A percentile compares a stretch with the other conserved stretches of the same genome.
These are phyloP conservation scores for Eucera pruinosa DNA, from an alignment of 2,888 invertebrate species.

Conservation along the genomic window DNA sequence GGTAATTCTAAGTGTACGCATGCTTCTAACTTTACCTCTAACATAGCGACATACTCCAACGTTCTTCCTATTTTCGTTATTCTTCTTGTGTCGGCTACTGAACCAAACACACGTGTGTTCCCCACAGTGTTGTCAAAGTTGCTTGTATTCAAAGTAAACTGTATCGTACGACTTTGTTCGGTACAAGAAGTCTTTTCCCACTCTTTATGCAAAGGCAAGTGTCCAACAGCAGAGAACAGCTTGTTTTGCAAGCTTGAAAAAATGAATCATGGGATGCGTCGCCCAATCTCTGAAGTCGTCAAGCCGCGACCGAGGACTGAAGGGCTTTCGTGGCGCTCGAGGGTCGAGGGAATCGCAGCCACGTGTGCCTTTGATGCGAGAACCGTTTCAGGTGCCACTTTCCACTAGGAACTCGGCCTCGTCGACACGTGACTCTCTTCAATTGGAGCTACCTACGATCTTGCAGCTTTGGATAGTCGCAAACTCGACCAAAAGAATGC, in stretches of 20 bases:
- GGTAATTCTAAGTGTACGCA: too few species aligned
- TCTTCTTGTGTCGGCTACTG: too few species aligned
- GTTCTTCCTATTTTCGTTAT: too few species aligned
- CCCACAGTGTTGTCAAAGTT: too few species aligned
- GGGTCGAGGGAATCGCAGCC: conserved; percentile 31
- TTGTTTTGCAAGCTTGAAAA: conserved; percentile 9
- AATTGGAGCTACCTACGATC: background rate
- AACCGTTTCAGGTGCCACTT: conserved; percentile 55
- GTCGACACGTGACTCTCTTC: conserved; percentile 8
- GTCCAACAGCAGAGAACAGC: background rate
- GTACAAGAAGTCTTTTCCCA: too few species aligned
- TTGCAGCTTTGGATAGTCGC: background rate
- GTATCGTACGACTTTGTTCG: too few species aligned
- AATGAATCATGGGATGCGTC: background rate
- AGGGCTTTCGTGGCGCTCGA: conserved; percentile 30
- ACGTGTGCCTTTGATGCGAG: conserved; percentile 42
- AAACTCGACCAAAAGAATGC: background rate
- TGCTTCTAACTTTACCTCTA: too few species aligned
- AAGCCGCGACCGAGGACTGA: conserved; percentile 5
- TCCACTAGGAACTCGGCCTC: conserved; percentile 2
- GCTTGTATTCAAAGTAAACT: too few species aligned
- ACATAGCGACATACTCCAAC: too few species aligned
- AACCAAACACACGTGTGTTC: too few species aligned
- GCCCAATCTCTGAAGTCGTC: too few species aligned
- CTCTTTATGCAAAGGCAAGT: too few species aligned